Base-by-base conservation (phyloP, 2,113 vertebrate genomes). In the Paralichthys olivaceus region DNA sequence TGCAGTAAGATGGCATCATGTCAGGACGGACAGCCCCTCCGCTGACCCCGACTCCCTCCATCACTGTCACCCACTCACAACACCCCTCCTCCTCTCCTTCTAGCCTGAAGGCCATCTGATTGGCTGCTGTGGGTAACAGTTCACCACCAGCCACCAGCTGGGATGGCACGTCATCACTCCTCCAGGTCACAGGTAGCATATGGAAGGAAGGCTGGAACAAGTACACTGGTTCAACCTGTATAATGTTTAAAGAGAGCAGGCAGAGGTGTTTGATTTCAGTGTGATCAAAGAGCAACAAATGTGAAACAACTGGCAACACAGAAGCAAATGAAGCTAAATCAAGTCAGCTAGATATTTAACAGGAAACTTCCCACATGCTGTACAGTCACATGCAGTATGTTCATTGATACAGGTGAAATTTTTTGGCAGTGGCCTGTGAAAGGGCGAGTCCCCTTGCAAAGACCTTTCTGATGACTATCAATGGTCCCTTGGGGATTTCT, bases 361-460 rank as follows among this genome's bases (percentile, higher is more conserved):
- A 20, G 20, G 47, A 55, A 58, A 29, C 23, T 40, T 58, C 58
- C 23, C 64, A 69, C 51, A 37, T 65, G 17, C 47, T 22, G 0
- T 23, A 32, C 49, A 22, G 15, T 29, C 20, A 53, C 59, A 64
- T 17, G 4, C 25, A 43, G 64, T 4, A 0, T 29, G 22, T 43
- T 49, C 57, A 77, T 54, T 69, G 62, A 87, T 64, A 40, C 12
- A 32, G 59, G 58, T 69, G 55, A 8, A 23, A 56, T 75, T 81
- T 47, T 70, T 34, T 87, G 86, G 86, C 87, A 89, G 66, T 58
- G 49, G 78, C 53, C 79, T 22, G 73, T 82, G 73, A 80, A 85
- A 56, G 72, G 86, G 69, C 45, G 43, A 72, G 69, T 91, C 81
- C 77, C 90, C 89, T 93, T 91, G 90, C 83, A 87, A 84, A 89